Conservation (phyloP, 2,888 invertebrate genomes). For the Notodonta dromedarius region DNA sequence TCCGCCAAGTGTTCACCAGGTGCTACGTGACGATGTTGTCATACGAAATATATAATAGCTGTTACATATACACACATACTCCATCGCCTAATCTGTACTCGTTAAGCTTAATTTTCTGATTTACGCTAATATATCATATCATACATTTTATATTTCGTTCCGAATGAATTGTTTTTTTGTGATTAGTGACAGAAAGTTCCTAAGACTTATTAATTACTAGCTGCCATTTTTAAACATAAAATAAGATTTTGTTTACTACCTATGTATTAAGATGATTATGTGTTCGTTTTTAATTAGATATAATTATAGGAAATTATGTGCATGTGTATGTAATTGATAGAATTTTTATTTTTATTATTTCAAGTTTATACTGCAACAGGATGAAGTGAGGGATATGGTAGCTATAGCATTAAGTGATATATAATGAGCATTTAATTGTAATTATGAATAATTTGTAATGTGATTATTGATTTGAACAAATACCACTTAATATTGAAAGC, state of each 20-base stretch:
- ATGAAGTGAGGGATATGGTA: conserved; percentile 33
- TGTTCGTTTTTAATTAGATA: conserved; percentile 55
- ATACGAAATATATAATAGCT: conserved; percentile 33
- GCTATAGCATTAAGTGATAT: conserved; percentile 46
- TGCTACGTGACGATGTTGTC: conserved; percentile 42
- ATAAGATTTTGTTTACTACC: conserved; percentile 52
- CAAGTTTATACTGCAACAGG: conserved; percentile 20
- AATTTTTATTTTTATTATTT: conserved; percentile 25
- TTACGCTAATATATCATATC: conserved; percentile 11
- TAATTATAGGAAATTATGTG: conserved; percentile 41
- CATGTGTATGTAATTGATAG: conserved; percentile 21
- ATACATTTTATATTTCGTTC: conserved; percentile 21
- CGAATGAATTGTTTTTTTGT: conserved; percentile 48
- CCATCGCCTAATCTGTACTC: conserved; percentile 27
- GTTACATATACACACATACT: conserved; percentile 27
- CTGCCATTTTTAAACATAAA: conserved; percentile 66
- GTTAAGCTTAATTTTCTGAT: conserved; percentile 17
- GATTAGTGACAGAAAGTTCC: conserved; percentile 76
- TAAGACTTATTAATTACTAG: conserved; percentile 71
- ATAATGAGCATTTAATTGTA: conserved; percentile 48
- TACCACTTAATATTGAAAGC: conserved; percentile 20
- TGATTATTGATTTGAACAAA: conserved; percentile 43
- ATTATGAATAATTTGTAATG: conserved; percentile 31
- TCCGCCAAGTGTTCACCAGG: conserved; percentile 52
- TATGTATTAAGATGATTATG: conserved; percentile 52